Evolutionary conservation across 2,888 invertebrate species (phyloP).

Genomic region (Drosophila austrosaltans): DNA sequence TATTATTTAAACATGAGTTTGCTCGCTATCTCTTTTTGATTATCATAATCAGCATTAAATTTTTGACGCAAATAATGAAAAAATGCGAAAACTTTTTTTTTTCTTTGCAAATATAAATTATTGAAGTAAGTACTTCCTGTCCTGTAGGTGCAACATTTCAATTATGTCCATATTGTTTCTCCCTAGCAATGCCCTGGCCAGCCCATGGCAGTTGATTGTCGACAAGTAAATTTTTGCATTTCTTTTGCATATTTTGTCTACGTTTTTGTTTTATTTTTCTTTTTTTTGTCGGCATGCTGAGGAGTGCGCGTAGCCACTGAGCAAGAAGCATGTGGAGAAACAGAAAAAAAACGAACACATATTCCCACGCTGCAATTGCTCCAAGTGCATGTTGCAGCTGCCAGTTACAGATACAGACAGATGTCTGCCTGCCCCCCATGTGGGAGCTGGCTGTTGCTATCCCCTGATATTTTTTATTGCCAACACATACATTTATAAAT

Average conservation of each 20-base stretch:
- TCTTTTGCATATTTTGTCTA: slow-evolving; percentile 7
- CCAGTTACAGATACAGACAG: slow-evolving; percentile 40
- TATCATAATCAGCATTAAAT: slow-evolving; percentile 16
- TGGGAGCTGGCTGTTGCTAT: slow-evolving; percentile 18
- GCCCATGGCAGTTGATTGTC: slow-evolving; percentile 14
- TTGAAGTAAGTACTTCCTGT: slow-evolving; percentile 58
- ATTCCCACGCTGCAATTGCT: slow-evolving; percentile 68
- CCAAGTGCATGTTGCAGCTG: slow-evolving; percentile 63
- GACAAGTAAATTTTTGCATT: slow-evolving; percentile 23
- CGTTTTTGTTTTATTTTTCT: not conserved
- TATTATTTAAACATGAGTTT: slow-evolving; percentile 59
- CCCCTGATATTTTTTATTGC: slow-evolving; percentile 16
- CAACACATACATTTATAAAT: slow-evolving; percentile 4
- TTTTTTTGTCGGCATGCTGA: slow-evolving; percentile 21
- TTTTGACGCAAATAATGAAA: slow-evolving; percentile 9
- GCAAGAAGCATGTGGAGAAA: slow-evolving; percentile 47
- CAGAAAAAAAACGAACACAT: slow-evolving; percentile 42
- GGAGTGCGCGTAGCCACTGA: slow-evolving; percentile 7
- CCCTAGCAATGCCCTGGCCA: not conserved
- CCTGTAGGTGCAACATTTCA: slow-evolving; percentile 59
- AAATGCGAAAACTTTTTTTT: slow-evolving; percentile 21
- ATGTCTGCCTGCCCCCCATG: slow-evolving; percentile 43
- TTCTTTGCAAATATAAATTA: slow-evolving; percentile 60
- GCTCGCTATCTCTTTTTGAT: not conserved
- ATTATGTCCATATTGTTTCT: slow-evolving; percentile 47